Base-by-base conservation (phyloP, 2,888 invertebrate species). In the Cecidostiba fungosa region DNA sequence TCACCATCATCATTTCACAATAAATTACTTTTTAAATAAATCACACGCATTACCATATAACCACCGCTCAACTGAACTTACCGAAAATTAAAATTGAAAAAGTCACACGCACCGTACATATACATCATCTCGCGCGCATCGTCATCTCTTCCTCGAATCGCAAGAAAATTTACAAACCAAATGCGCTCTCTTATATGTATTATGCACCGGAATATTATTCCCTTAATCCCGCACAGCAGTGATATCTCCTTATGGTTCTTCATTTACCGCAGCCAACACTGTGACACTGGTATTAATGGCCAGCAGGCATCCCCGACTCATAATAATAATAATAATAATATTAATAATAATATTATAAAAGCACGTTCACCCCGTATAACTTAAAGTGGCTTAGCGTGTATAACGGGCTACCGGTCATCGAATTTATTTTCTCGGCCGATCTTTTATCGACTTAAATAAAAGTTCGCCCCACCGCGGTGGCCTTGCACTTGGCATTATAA, bases 351-450 rank as follows among this genome's bases (percentile, higher is more conserved):
- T 23, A 54, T 23, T 26, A n/a, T 10, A 39, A 29, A 29, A 50
- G 77, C 10, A 8, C 59, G n/a, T 74, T 43, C 39, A 54, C 47
- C 76, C 26, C 43, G 59, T 8, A 29, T 26, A 77, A 36, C 19
- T 39, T 79, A 79, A 82, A 82, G 73, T 73, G 72, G 76, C 66
- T 78, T 78, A 82, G 23, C 69, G 8, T 72, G 70, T 59, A 43
- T 73, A 74, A 83, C 69, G 76, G 76, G 23, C n/a, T 14, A 43
- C 50, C n/a, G 54, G 14, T 14, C 14, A 5, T 43, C 59, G 62
- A 83, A 86, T 86, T 80, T 79, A 79, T 69, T 39, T 72, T 83
- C 72, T 10, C 66, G 23, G 29, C 10, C n/a, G 23, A 66, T 74
- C 26, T 19, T 66, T 69, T 47, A 76, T 50, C 50, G 62, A 32